Conservation (phyloP, 2,113 vertebrate genomes). For the Mormyrus iriodes region DNA sequence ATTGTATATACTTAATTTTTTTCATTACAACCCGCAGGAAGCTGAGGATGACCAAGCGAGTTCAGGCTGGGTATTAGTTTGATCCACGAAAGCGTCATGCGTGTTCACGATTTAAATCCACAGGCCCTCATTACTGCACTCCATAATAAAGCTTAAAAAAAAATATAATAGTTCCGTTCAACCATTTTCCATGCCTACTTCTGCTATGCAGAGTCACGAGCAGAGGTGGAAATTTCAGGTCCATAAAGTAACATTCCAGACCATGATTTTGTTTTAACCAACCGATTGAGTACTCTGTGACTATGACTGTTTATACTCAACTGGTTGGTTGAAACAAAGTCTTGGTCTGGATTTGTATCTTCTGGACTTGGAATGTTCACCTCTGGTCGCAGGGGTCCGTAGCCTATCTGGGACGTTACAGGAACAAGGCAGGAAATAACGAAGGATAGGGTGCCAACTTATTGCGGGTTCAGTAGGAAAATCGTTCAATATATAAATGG, state of each 20-base stretch:
- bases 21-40: not conserved
- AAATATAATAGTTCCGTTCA: not conserved
- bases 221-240: not conserved
- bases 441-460: not conserved
- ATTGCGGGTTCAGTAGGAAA: not conserved
- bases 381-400: not conserved
- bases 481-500: not conserved
- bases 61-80: not conserved
- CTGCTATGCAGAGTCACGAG: not conserved
- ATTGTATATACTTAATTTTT: not conserved
- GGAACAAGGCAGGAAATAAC: not conserved
- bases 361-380: not conserved
- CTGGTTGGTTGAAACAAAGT: not conserved
- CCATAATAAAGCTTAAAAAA: not conserved
- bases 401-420: not conserved
- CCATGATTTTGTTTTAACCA: not conserved
- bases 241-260: not conserved
- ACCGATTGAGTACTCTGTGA: not conserved
- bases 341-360: not conserved
- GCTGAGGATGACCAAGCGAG: not conserved
- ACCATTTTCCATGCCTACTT: not conserved
- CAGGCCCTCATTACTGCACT: not conserved
- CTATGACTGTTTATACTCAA: not conserved
- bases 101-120: not conserved
- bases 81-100: not conserved